Evolutionary conservation across 2,888 invertebrate species (phyloP).

Genomic region (Andrena minutula): DNA sequence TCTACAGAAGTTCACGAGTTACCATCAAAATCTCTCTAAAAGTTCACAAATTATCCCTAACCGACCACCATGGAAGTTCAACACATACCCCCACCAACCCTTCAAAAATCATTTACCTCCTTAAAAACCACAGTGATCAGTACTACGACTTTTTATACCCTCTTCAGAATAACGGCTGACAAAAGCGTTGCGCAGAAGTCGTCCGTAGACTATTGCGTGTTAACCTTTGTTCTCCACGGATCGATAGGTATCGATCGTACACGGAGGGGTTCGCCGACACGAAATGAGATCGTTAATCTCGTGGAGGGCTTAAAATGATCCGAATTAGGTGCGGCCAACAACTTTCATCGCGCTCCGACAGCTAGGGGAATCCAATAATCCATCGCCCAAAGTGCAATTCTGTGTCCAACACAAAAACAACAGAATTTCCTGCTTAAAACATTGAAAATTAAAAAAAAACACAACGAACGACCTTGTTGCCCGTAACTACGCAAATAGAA

Average conservation of each 20-base stretch:
- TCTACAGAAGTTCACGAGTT: no score
- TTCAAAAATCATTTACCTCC: no score
- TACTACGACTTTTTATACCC: no score
- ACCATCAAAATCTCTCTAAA: no score
- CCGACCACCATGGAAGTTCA: no score
- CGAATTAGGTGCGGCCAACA: conserved; percentile 2
- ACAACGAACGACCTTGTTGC: neutral
- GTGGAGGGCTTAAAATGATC: conserved; percentile 17
- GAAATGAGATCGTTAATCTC: conserved; percentile 38
- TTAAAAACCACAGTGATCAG: no score
- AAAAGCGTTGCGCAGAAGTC: no score
- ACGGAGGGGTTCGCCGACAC: conserved; percentile 36
- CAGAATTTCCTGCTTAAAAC: neutral
- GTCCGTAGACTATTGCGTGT: neutral
- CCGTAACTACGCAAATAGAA: neutral
- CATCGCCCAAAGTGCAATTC: neutral
- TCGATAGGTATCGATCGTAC: conserved; percentile 36
- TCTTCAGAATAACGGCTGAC: no score
- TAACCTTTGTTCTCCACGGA: conserved; percentile 40
- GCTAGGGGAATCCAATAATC: conserved; percentile 7
- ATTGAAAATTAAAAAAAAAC: neutral
- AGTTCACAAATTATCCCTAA: no score
- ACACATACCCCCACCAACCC: no score
- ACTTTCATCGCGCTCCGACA: neutral
- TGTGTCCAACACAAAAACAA: neutral